Evolutionary conservation across 2,888 invertebrate genomes (phyloP), one percentile per base, ranked within the genome.

Genomic region (Malacosoma neustria): DNA sequence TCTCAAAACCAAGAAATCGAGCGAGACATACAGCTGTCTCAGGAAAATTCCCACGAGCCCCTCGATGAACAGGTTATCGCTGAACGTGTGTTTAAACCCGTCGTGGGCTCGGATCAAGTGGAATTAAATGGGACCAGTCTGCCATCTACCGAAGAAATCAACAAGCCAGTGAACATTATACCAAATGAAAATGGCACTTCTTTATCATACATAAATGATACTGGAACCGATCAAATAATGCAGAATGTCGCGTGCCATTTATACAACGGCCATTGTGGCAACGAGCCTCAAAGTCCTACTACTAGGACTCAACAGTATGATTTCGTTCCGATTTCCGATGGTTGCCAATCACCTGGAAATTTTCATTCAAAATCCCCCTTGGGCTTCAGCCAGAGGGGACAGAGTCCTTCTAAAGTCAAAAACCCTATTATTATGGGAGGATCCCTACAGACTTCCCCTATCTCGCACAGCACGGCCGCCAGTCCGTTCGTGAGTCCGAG

Each of bases 311-410:
- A 93, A 63, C 92, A 93, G 61, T 95, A 93, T 64, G 94, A 92
- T 68, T 96, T 96, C 60, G 92, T 93, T 15, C 95, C 95, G 0
- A 96, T 96, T 60, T 94, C 94, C 29, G 93, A 93, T 5, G 91
- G 90, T n/a, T 90, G 91, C 32, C 89, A 89, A 54, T 91, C 91
- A 1, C 91, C 91, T 1, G 60, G 71, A 14, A 87, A 87, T 47
- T 75, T 80, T 47, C 64, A 76, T 51, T 75, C 76, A 6, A 82
- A 84, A 49, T 81, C 82, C 6, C 85, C 84, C 1, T 42, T 75
- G 34, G 74, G 81, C 5, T 81, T 77, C 48, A 63, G 68, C 14
- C 71, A 72, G 34, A 63, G 81, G 43, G 61, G 74, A 6, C 72
- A 69, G 33, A 84, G 82, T 52, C 85, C 80, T 6, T 60, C 71